Evolutionary conservation across 2,113 vertebrate genomes (phyloP).

Genomic region (Laticauda laticaudata): DNA sequence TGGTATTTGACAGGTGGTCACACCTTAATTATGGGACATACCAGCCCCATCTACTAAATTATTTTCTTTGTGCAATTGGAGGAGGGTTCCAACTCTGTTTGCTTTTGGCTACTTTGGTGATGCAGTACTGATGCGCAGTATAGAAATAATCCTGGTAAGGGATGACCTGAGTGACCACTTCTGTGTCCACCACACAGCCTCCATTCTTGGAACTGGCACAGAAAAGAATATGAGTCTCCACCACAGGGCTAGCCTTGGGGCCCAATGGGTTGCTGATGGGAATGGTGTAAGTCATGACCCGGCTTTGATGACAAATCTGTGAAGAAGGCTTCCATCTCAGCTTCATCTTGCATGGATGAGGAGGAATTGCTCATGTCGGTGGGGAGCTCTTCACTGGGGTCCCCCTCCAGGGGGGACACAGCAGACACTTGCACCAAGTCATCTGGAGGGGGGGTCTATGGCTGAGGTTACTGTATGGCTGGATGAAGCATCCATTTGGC

Average conservation of each 20-base stretch:
- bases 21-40: not conserved
- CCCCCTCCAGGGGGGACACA: constrained; percentile 43
- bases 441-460: constrained; percentile 40
- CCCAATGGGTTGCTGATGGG: too few relatives aligned
- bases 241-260: too few relatives aligned
- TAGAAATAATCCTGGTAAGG: too few relatives aligned
- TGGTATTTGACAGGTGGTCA: not conserved
- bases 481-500: constrained; percentile 70
- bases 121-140: too few relatives aligned
- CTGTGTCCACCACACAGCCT: too few relatives aligned
- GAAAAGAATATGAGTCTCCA: too few relatives aligned
- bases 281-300: too few relatives aligned
- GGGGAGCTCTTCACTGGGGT: constrained; percentile 83
- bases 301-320: constrained; percentile 61
- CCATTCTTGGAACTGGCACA: too few relatives aligned
- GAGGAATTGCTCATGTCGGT: constrained; percentile 89
- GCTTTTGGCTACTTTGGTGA: too few relatives aligned
- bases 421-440: constrained; percentile 42
- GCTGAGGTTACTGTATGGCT: constrained; percentile 73
- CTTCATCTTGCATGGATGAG: constrained; percentile 82
- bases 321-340: constrained; percentile 82
- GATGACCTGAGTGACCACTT: too few relatives aligned
- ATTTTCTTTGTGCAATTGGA: not conserved
- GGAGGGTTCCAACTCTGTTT: not conserved
- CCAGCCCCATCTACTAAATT: not conserved